Conservation (phyloP, 2,888 invertebrate species). For the Yponomeuta sedellus region DNA sequence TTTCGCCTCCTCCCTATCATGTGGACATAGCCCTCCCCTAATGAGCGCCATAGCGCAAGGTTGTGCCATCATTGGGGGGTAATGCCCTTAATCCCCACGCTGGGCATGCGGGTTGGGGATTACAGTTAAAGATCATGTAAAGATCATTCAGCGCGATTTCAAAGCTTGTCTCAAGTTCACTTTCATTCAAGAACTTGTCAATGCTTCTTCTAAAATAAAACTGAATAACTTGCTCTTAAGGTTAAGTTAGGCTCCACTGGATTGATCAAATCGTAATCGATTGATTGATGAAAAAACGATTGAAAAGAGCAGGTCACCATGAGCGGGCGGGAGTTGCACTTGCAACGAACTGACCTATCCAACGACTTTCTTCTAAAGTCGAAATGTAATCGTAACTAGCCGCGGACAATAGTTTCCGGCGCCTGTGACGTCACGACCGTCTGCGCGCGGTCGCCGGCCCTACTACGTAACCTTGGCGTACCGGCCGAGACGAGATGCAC, state of each 20-base stretch:
- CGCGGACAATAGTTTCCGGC: constrained; percentile 70
- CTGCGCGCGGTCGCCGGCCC: constrained; percentile 62
- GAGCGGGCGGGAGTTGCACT: background rate
- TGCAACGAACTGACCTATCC: constrained; percentile 59
- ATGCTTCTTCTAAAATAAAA: no score
- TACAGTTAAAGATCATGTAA: no score
- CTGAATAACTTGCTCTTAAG: no score
- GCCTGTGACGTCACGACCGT: constrained; percentile 71
- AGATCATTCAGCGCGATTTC: background rate
- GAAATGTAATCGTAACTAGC: constrained; percentile 74
- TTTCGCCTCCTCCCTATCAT: background rate
- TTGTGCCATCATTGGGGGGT: no score
- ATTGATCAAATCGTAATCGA: background rate
- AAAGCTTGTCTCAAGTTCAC: background rate
- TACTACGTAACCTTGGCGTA: constrained; percentile 62
- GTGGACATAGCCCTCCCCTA: no score
- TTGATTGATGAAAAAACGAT: background rate
- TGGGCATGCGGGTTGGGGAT: no score
- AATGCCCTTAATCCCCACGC: no score
- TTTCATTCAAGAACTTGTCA: background rate
- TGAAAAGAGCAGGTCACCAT: background rate
- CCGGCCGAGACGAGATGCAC: constrained; percentile 27
- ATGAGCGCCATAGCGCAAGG: no score
- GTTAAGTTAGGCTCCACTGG: no score
- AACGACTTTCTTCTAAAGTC: constrained; percentile 74